Conservation (phyloP, 2,113 vertebrate species). For the Eclectus roratus region DNA sequence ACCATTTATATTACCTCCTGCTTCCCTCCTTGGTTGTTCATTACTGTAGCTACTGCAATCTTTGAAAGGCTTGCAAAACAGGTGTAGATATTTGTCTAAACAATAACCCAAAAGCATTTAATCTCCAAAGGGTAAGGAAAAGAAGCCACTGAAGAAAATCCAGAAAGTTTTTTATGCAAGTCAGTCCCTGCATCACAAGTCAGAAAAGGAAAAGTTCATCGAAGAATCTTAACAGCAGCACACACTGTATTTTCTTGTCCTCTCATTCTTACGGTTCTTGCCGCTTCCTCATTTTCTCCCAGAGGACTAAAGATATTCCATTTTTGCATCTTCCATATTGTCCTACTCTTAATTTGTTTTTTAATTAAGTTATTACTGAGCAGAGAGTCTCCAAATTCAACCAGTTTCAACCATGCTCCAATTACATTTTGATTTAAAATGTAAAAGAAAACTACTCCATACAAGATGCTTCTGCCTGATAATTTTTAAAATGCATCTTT, state of each 20-base stretch:
- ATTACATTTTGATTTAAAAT: constrained; percentile 38
- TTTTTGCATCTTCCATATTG: neutral
- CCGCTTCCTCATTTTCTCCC: neutral
- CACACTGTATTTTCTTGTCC: neutral
- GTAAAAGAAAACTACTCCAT: constrained; percentile 26
- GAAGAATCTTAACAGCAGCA: neutral
- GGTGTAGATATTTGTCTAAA: neutral
- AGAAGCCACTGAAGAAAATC: neutral
- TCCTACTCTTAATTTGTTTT: neutral
- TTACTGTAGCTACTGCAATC: neutral
- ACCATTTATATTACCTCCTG: neutral
- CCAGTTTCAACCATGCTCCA: constrained; percentile 18
- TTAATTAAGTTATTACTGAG: constrained; percentile 9
- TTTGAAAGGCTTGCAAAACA: neutral
- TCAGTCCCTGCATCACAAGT: neutral
- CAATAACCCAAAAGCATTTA: neutral
- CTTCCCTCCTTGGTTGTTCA: neutral
- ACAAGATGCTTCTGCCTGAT: neutral
- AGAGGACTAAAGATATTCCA: neutral
- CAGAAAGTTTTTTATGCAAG: neutral
- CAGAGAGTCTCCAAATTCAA: neutral
- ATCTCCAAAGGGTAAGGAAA: neutral
- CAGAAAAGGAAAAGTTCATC: neutral
- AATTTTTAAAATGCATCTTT: constrained; percentile 14
- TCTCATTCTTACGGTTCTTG: neutral